Evolutionary conservation across 1,140 invertebrate species (phyloP).

Genomic region (Oncopodura yosiiana): DNA sequence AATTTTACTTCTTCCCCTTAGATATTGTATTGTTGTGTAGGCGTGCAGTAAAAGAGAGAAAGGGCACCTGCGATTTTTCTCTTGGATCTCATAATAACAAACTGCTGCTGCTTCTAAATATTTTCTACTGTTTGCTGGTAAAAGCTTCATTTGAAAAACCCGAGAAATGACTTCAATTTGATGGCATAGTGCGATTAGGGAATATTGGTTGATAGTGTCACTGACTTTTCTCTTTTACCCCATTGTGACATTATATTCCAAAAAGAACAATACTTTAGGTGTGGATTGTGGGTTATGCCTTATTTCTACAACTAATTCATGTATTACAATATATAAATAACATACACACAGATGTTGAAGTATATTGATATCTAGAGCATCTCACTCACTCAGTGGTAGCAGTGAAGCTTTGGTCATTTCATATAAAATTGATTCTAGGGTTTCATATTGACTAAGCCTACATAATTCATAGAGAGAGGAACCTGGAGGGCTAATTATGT

Average conservation of each 20-base stretch:
- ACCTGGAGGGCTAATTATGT: not conserved
- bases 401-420: constrained; percentile 6
- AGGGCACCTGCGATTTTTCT: constrained; percentile 10
- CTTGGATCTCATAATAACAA: not conserved
- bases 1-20: too few species aligned
- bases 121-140: not conserved
- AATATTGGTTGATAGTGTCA: constrained; percentile 1
- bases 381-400: not conserved
- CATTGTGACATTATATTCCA: not conserved
- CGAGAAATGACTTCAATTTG: not conserved
- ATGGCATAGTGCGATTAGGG: constrained; percentile 3
- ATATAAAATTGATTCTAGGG: constrained; percentile 8
- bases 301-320: too few species aligned
- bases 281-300: too few species aligned
- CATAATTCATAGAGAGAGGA: not conserved
- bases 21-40: constrained; percentile 5
- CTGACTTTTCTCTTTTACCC: not conserved
- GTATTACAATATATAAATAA: too few species aligned
- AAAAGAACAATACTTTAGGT: too few species aligned
- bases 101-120: not conserved
- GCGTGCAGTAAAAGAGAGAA: constrained; percentile 13
- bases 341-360: too few species aligned
- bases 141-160: not conserved
- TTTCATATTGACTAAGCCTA: too few species aligned
- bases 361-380: too few species aligned